Conservation (phyloP, 2,113 vertebrate species). For the Polypterus bichir region DNA sequence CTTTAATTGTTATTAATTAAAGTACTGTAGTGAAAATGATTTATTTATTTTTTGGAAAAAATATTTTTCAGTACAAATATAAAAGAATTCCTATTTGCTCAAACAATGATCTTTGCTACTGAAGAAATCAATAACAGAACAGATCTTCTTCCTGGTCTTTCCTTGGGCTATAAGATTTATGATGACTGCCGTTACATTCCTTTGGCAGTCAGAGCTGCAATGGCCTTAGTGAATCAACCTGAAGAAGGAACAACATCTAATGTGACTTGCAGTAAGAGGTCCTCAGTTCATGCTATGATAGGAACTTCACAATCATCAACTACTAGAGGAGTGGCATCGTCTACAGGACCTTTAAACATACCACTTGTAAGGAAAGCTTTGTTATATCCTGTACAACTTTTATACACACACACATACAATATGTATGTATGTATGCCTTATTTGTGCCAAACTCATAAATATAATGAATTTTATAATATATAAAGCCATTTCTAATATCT, state of each 20-base stretch:
- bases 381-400: constrained; percentile 1
- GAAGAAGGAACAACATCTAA: constrained; percentile 17
- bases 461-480: no score
- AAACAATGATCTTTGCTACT: constrained; percentile 37
- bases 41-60: neutral
- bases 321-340: constrained; percentile 27
- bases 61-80: constrained; percentile 26
- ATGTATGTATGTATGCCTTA: neutral
- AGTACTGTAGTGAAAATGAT: neutral
- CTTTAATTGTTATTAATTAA: neutral
- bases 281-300: constrained; percentile 24
- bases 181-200: constrained; percentile 34
- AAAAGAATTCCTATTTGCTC: constrained; percentile 37
- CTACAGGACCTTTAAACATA: constrained; percentile 29
- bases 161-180: constrained; percentile 35
- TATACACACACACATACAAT: neutral
- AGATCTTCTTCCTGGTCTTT: constrained; percentile 28
- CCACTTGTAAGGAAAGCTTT: constrained; percentile 21
- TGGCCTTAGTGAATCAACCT: constrained; percentile 27
- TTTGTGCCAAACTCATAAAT: no score
- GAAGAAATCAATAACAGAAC: constrained; percentile 34
- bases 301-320: constrained; percentile 35
- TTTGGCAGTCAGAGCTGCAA: constrained; percentile 31
- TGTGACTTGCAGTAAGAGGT: constrained; percentile 24
- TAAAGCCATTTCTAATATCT: no score